Conservation (phyloP, 2,113 vertebrate species). For the Xenus cinereus region DNA sequence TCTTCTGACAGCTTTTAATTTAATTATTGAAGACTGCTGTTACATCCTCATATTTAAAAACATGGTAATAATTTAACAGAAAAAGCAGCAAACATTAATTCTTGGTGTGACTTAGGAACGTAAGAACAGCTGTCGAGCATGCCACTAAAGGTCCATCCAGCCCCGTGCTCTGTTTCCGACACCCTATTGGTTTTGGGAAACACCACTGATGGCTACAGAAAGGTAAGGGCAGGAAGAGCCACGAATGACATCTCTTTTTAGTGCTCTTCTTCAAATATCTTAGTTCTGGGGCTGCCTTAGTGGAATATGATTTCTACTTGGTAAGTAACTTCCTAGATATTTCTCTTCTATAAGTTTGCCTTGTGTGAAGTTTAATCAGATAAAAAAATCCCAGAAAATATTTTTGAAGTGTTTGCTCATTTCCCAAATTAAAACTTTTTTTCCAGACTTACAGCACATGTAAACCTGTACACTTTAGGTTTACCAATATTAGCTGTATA, state of each 20-base stretch:
- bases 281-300: not conserved
- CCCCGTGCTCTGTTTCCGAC: not conserved
- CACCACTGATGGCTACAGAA: not conserved
- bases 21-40: not conserved
- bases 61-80: not conserved
- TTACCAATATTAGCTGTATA: not conserved
- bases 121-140: accelerated
- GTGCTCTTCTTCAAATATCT: not conserved
- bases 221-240: not conserved
- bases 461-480: not conserved
- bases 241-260: not conserved
- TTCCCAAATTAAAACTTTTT: not conserved
- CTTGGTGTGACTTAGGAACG: not conserved
- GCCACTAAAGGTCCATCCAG: not conserved
- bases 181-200: not conserved
- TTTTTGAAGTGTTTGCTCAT: not conserved
- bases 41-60: not conserved
- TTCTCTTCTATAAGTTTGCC: not conserved
- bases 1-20: not conserved
- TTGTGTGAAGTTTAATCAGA: not conserved
- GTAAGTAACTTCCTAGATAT: not conserved
- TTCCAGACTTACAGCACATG: not conserved
- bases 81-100: not conserved
- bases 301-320: not conserved
- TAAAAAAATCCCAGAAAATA: not conserved